Percentiles rank a stretch among this genome's conserved stretches.
phyloP scores from a whole-genome alignment of 2,888 invertebrate species.

The Drosophila pseudotakahashii region DNA sequence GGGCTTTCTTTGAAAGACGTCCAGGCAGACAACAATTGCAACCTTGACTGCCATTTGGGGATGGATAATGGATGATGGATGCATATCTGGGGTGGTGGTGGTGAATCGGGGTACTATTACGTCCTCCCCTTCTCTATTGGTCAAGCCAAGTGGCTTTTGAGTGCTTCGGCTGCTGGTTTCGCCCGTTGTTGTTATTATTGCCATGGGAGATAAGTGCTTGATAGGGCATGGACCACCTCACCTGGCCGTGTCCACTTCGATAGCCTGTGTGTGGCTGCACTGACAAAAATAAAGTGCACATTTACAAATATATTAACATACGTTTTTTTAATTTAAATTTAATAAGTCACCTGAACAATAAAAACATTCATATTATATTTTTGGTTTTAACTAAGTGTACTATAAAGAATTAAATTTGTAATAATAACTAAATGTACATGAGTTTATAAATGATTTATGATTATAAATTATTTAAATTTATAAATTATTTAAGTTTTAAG shows the following conservation, averaged over 20 bases:
- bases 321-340: too few relatives aligned
- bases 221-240: conserved; percentile 23
- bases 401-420: too few relatives aligned
- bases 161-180: conserved; percentile 43
- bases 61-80: conserved; percentile 36
- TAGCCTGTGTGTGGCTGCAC: conserved; percentile 1
- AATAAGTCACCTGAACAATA: too few relatives aligned
- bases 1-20: conserved; percentile 11
- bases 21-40: conserved; percentile 65
- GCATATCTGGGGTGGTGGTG: conserved; percentile 17
- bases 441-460: too few relatives aligned
- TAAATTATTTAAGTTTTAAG: too few relatives aligned
- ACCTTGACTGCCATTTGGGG: conserved; percentile 66
- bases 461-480: too few relatives aligned
- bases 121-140: conserved; percentile 40
- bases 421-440: too few relatives aligned
- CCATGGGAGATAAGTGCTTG: conserved; percentile 54
- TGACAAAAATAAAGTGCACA: neutral
- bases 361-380: too few relatives aligned
- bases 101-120: neutral
- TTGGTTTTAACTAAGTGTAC: too few relatives aligned
- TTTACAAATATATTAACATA: too few relatives aligned
- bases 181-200: conserved; percentile 52
- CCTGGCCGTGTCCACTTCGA: conserved; percentile 1
- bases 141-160: conserved; percentile 66